Base-by-base conservation (phyloP, 2,113 vertebrate genomes). In the Caracal caracal region DNA sequence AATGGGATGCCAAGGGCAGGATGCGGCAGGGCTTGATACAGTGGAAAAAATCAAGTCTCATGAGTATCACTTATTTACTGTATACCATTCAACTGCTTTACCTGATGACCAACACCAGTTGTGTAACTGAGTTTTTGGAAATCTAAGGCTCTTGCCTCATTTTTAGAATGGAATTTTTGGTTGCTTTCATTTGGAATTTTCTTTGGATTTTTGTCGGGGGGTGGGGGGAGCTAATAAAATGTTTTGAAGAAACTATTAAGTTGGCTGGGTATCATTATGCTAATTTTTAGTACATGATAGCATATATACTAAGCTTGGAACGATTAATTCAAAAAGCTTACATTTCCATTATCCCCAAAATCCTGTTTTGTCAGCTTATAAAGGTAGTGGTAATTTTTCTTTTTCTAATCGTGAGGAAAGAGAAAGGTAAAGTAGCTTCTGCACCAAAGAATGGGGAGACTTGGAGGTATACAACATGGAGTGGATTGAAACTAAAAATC, bases 291-390 rank as follows among this genome's bases (percentile, higher is more conserved):
- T 30, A 28, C 73, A 6, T 93, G 70, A 70, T 78, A 65, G 17
- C 66, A 40, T 91, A 17, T 66, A 22, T 92, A 17, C 47, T 66
- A 65, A 40, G 5, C 37, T 86, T 22, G 37, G 53, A 30, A 86
- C 28, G 80, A 6, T 95, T 83, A 79, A 78, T 96, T 94, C 10
- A n/a, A 81, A 78, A 91, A 70, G 20, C 30, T 61, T 76, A 24
- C 12, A 10, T 92, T 73, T 92, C 78, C 16, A 33, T 86, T 49
- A 71, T 43, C 35, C 26, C 17, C 70, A 47, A 51, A 93, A 13
- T 2, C n/a, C 2, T 63, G 2, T 76, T 88, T 82, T 95, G 61
- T 91, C 61, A 33, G 7, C 1, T 78, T 90, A 70, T 53, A 40
- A 94, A 90, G 79, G 79, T 26, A 76, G 19, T n/a, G n/a, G 19